Evolutionary conservation across 2,797 vertebrate genomes (phyloP).

Genomic region (Todus mexicanus): DNA sequence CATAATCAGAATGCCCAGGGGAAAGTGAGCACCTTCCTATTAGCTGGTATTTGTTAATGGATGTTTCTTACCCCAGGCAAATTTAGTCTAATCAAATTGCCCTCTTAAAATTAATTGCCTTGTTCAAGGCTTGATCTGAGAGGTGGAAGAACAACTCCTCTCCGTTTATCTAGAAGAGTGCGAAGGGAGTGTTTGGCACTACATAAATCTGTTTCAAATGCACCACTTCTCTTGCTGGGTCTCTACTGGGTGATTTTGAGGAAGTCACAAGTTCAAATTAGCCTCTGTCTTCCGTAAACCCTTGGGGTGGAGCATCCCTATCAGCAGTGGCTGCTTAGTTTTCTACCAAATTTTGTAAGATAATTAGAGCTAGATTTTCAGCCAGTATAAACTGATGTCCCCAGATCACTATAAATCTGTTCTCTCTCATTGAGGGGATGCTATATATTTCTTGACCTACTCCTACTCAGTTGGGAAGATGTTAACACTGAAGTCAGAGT

Average conservation of each 20-base stretch:
- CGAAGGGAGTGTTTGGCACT: not conserved
- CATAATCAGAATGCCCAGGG: not conserved
- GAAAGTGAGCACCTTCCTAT: not conserved
- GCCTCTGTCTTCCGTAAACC: not conserved
- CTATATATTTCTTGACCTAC: not conserved
- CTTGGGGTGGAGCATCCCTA: not conserved
- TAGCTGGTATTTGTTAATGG: not conserved
- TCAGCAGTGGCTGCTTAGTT: not conserved
- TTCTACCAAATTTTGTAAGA: not conserved
- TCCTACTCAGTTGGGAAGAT: not conserved
- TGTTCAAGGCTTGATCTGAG: not conserved
- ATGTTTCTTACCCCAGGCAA: not conserved
- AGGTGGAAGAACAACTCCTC: not conserved
- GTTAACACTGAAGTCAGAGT: not conserved
- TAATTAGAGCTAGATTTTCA: not conserved
- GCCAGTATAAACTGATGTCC: not conserved
- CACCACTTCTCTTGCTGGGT: not conserved
- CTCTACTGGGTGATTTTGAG: not conserved
- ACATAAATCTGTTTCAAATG: not conserved
- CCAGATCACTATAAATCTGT: not conserved
- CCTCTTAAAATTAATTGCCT: conserved; percentile 28
- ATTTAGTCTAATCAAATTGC: conserved; percentile 15
- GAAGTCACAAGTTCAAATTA: not conserved
- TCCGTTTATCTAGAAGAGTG: not conserved
- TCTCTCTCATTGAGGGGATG: not conserved